Evolutionary conservation across 2,113 vertebrate genomes (phyloP), one percentile per base, ranked within the genome.

Genomic region (Callithrix jacchus): DNA sequence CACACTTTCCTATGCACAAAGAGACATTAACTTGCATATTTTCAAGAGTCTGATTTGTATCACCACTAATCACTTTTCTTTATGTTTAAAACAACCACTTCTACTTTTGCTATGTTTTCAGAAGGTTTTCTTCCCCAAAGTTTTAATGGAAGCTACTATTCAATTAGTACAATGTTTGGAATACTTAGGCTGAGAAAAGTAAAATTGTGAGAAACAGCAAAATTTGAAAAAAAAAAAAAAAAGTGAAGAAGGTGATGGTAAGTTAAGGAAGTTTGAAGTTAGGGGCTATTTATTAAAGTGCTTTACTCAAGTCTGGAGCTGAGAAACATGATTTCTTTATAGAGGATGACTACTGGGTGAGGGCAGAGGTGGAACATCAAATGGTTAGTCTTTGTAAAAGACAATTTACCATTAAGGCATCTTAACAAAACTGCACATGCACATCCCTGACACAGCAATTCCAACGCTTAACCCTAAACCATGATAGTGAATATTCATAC

Each of bases 111-210:
- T 87, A 40, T 64, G 47, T 87, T 61, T 91, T 93, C n/a, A 84
- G 88, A 95, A 87, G 77, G 45, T 64, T 84, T 73, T 56, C 49
- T 45, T 81, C 21, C 35, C 14, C 5, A 32, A 94, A 80, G 30
- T 35, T 81, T 81, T 95, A 84, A 93, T 21, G 71, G 42, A 93
- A 77, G 54, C 61, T 87, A 94, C n/a, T 70, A 93, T 42, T 87
- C 47, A 96, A 70, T 35, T 30, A 74, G 23, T 35, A 83, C 1
- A 86, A 40, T 81, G 9, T 85, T 82, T 77, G 12, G 64, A 20
- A 87, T 3, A 82, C 32, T 42, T 58, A 95, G 13, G 37, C 16
- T 90, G 32, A 96, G 71, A 86, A 97, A 91, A 95, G 89, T 27
- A 70, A 13, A 95, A 95, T 14, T 58, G 2, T 58, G 47, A 95